Conservation (phyloP, 2,888 invertebrate genomes). For the Yponomeuta cagnagella region DNA sequence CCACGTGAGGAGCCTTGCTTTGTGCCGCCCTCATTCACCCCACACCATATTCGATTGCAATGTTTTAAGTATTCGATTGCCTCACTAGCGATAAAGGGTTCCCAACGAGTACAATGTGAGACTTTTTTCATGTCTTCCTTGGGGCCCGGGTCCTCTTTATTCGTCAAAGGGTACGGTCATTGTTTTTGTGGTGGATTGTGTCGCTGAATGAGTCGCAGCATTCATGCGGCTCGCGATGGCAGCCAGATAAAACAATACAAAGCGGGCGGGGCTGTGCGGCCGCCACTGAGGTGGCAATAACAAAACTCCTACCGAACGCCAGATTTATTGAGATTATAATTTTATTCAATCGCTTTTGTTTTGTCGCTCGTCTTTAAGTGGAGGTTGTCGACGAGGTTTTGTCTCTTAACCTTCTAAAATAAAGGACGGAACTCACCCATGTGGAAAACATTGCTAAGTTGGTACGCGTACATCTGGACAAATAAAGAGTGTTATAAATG, state of each 20-base stretch:
- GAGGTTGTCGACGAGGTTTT: not conserved
- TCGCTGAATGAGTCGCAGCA: constrained; percentile 62
- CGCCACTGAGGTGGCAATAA: constrained; percentile 51
- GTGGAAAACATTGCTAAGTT: not conserved
- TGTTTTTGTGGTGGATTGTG: constrained; percentile 70
- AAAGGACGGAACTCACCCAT: not conserved
- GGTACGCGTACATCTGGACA: not conserved
- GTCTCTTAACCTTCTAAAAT: not conserved
- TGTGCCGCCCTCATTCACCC: constrained; percentile 49
- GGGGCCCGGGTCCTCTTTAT: constrained; percentile 33
- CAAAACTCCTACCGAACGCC: constrained; percentile 56
- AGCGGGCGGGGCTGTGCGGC: constrained; percentile 57
- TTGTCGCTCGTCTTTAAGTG: not conserved
- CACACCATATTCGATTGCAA: constrained; percentile 65
- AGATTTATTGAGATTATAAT: constrained; percentile 8
- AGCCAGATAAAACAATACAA: constrained; percentile 54
- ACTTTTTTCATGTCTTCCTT: constrained; percentile 59
- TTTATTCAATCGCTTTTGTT: not conserved
- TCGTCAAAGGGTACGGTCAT: constrained; percentile 65
- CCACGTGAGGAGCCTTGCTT: constrained; percentile 31
- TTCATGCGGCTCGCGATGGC: constrained; percentile 62
- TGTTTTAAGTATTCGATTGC: constrained; percentile 75
- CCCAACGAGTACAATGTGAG: constrained; percentile 64
- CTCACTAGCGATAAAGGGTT: constrained; percentile 64
- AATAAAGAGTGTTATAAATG: not conserved